phyloP scores from a whole-genome alignment of 2,888 invertebrate genomes.

The Adelognathus sp. region DNA sequence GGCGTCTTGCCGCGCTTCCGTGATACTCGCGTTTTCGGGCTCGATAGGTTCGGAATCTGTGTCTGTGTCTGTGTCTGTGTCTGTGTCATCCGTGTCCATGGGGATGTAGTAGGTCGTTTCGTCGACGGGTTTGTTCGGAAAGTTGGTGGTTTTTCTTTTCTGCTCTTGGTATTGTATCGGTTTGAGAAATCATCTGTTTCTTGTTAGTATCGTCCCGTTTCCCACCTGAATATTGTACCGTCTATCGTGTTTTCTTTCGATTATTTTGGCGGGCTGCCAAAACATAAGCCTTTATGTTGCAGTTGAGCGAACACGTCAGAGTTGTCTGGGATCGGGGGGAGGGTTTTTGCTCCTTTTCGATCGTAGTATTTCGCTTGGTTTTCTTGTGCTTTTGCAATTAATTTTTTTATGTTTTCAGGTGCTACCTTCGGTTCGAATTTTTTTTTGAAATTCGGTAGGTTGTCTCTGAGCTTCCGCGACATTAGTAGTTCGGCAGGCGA shows the following conservation, averaged over 20 bases:
- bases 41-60: too few species aligned
- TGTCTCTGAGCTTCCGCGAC: slow-evolving; percentile 31
- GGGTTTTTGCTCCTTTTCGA: slow-evolving; percentile 9
- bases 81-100: background rate
- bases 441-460: background rate
- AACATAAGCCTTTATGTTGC: slow-evolving; percentile 20
- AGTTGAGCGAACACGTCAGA: slow-evolving; percentile 17
- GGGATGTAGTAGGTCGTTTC: background rate
- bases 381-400: slow-evolving; percentile 4
- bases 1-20: too few species aligned
- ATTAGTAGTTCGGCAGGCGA: slow-evolving; percentile 40
- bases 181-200: slow-evolving; percentile 44
- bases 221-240: slow-evolving; percentile 12
- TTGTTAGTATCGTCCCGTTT: slow-evolving; percentile 14
- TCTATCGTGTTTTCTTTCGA: slow-evolving; percentile 25
- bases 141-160: background rate
- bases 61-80: background rate
- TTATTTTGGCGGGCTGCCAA: slow-evolving; percentile 31
- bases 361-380: slow-evolving; percentile 30
- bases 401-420: background rate
- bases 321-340: slow-evolving; percentile 7
- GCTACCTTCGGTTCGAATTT: slow-evolving; percentile 19
- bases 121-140: background rate
- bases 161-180: background rate
- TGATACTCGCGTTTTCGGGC: too few species aligned